phyloP scores from a whole-genome alignment of 2,797 vertebrate species.

The Prunella strophiata region DNA sequence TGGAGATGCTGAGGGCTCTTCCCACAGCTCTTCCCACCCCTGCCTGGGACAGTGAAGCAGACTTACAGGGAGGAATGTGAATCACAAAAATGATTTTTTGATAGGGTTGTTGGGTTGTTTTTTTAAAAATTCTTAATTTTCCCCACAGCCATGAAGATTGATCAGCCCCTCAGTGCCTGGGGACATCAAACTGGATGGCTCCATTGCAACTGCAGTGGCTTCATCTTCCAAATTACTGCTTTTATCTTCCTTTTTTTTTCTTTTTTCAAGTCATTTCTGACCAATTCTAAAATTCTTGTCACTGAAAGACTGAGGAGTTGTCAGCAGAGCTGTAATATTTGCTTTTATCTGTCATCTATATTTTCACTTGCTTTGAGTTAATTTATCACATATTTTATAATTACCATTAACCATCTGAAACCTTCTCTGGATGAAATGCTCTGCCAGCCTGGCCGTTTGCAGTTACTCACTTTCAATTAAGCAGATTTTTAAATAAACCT shows the following conservation, averaged over 20 bases:
- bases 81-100: neutral
- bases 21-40: neutral
- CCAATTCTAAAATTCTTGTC: neutral
- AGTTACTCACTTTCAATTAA: neutral
- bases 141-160: neutral
- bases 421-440: neutral
- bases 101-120: neutral
- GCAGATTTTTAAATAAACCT: neutral
- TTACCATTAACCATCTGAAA: neutral
- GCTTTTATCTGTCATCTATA: neutral
- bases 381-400: slow-evolving; percentile 20
- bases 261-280: neutral
- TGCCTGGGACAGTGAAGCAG: neutral
- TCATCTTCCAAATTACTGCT: neutral
- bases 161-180: neutral
- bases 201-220: neutral
- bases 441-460: neutral
- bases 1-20: neutral
- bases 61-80: neutral
- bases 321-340: neutral
- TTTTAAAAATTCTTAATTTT: neutral
- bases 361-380: neutral
- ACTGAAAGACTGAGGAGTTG: neutral
- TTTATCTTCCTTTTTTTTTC: neutral
- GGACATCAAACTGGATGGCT: neutral